These are phyloP conservation scores for Promerops cafer DNA, from an alignment of 2,113 vertebrate genomes.

Conservation along the genomic window DNA sequence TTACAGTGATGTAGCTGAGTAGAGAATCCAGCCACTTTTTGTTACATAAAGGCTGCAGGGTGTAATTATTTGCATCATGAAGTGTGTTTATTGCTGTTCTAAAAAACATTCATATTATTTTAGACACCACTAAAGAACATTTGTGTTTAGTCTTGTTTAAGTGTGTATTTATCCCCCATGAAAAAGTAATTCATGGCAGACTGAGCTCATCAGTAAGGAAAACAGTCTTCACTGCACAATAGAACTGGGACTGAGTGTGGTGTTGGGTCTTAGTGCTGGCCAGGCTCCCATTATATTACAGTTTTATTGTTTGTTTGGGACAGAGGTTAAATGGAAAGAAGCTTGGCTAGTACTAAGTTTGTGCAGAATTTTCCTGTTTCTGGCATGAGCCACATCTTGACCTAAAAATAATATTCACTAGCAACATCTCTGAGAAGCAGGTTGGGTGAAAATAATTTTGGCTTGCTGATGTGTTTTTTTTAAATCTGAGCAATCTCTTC, in stretches of 20 bases:
- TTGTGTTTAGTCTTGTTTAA: slow-evolving; percentile 59
- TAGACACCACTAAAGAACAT: slow-evolving; percentile 47
- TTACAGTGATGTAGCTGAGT: not conserved
- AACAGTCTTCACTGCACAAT: slow-evolving; percentile 5
- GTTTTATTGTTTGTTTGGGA: not conserved
- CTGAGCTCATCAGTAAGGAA: slow-evolving; percentile 2
- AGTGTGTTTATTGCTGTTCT: slow-evolving; percentile 55
- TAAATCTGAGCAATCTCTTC: not conserved
- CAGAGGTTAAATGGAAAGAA: not conserved
- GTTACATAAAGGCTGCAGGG: slow-evolving; percentile 47
- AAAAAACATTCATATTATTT: slow-evolving; percentile 58
- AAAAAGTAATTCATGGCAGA: slow-evolving; percentile 51
- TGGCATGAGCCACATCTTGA: not conserved
- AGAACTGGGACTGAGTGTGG: not conserved
- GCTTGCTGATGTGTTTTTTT: not conserved
- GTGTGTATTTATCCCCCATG: slow-evolving; percentile 41
- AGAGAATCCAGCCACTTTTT: not conserved
- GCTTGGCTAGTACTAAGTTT: not conserved
- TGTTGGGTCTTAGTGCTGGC: not conserved
- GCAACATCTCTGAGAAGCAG: not conserved
- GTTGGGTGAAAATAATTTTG: not conserved
- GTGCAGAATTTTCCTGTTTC: not conserved
- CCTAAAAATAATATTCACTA: not conserved
- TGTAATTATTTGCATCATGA: slow-evolving; percentile 56
- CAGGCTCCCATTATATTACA: not conserved